Conservation (phyloP, 2,888 invertebrate genomes). For the Masnerella sp. region DNA sequence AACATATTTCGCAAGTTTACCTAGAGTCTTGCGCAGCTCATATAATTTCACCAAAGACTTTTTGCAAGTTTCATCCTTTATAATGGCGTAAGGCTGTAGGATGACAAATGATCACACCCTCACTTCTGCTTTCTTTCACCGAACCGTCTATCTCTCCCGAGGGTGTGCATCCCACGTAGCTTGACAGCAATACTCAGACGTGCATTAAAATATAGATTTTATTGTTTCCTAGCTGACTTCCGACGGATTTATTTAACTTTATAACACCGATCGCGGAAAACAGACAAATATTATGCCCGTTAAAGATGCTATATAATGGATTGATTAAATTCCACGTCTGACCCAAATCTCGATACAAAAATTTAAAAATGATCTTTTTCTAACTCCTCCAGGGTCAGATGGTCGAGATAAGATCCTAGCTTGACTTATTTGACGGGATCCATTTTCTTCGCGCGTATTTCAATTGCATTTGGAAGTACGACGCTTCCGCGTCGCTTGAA, state of each 20-base stretch:
- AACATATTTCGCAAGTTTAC: constrained; percentile 65
- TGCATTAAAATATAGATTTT: constrained; percentile 76
- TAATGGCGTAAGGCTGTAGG: constrained; percentile 53
- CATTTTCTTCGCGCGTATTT: constrained; percentile 43
- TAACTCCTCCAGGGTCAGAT: too few species aligned
- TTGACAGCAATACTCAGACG: constrained; percentile 62
- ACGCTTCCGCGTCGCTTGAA: constrained; percentile 34
- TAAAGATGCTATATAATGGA: too few species aligned
- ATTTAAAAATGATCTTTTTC: too few species aligned
- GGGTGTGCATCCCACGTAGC: constrained; percentile 49
- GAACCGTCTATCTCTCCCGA: constrained; percentile 59
- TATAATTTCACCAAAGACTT: constrained; percentile 61
- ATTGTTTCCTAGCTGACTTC: constrained; percentile 71
- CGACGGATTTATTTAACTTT: constrained; percentile 70
- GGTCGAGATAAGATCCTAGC: constrained; percentile 36
- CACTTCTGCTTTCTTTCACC: constrained; percentile 54
- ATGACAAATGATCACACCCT: constrained; percentile 70
- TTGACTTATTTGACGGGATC: constrained; percentile 40
- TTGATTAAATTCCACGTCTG: too few species aligned
- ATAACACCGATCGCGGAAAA: too few species aligned
- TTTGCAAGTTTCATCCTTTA: constrained; percentile 66
- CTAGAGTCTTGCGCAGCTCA: constrained; percentile 58
- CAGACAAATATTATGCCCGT: too few species aligned
- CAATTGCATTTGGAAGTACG: constrained; percentile 57
- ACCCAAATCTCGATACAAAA: too few species aligned